These are phyloP conservation scores for Centroberyx gerrardi DNA, from an alignment of 2,797 vertebrate species.

Conservation along the genomic window DNA sequence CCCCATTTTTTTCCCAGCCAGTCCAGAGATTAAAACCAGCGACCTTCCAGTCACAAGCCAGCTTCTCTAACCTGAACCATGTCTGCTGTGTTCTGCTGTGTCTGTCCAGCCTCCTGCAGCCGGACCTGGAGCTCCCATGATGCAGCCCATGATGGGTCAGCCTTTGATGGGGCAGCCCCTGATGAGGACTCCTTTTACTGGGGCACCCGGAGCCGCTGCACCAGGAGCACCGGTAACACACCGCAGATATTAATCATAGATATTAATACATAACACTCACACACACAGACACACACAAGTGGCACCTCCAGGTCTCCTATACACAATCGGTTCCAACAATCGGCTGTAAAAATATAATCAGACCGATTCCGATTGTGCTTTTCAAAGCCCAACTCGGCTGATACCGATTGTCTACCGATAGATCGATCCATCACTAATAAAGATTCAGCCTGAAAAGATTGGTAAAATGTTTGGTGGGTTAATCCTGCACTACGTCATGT, in stretches of 20 bases:
- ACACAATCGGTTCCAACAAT: background rate
- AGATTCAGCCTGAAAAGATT: too few species aligned
- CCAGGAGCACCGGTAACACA: conserved; percentile 90
- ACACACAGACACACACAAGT: background rate
- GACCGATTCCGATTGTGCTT: too few species aligned
- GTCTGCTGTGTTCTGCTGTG: background rate
- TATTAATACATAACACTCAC: conserved; percentile 2
- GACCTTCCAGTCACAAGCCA: too few species aligned
- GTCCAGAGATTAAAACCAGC: too few species aligned
- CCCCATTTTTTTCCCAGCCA: too few species aligned
- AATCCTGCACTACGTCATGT: too few species aligned
- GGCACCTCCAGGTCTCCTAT: background rate
- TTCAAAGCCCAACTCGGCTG: too few species aligned
- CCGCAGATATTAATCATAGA: background rate
- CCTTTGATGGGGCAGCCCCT: conserved; percentile 94
- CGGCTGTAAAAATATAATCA: too few species aligned
- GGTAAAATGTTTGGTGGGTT: too few species aligned
- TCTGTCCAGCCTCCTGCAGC: conserved; percentile 87
- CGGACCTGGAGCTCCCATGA: conserved; percentile 92
- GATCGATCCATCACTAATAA: too few species aligned
- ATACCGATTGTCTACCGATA: background rate
- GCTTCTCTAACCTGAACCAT: too few species aligned
- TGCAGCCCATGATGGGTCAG: conserved; percentile 93
- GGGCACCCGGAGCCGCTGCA: conserved; percentile 84
- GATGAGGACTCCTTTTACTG: conserved; percentile 94